These are phyloP conservation scores for Porphyrio hochstetteri DNA, from an alignment of 2,113 vertebrate species.

Conservation along the genomic window DNA sequence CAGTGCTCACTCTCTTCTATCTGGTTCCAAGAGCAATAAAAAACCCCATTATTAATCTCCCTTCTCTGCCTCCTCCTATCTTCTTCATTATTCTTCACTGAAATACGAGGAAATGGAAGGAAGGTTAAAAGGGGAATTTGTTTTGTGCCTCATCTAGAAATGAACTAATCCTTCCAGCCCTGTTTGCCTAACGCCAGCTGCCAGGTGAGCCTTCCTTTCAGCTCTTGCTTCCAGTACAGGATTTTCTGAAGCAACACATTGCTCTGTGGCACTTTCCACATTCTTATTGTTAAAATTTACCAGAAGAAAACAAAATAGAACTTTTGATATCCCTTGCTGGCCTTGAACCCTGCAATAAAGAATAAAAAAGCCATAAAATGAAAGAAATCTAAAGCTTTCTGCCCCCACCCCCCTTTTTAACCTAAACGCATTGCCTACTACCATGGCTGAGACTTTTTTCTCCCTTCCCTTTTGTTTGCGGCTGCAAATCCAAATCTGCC, in stretches of 20 bases:
- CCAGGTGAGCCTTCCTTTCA: not conserved
- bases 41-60: not conserved
- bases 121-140: not conserved
- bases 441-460: not conserved
- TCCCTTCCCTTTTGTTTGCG: not conserved
- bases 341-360: not conserved
- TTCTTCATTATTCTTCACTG: not conserved
- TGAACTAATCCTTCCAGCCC: not conserved
- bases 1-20: not conserved
- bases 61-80: not conserved
- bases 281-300: not conserved
- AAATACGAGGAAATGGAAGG: not conserved
- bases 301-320: not conserved
- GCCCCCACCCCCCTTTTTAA: not conserved
- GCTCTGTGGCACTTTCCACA: not conserved
- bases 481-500: not conserved
- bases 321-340: not conserved
- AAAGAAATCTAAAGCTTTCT: not conserved
- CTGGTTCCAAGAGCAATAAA: not conserved
- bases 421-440: not conserved
- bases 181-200: not conserved
- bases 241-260: not conserved
- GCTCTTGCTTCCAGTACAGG: not conserved
- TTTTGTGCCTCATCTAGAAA: not conserved
- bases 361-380: not conserved